A percentile compares a stretch with the other conserved stretches of the same genome.
These are phyloP conservation scores for Euthynnus affinis DNA, from an alignment of 2,797 vertebrate genomes.

Conservation along the genomic window DNA sequence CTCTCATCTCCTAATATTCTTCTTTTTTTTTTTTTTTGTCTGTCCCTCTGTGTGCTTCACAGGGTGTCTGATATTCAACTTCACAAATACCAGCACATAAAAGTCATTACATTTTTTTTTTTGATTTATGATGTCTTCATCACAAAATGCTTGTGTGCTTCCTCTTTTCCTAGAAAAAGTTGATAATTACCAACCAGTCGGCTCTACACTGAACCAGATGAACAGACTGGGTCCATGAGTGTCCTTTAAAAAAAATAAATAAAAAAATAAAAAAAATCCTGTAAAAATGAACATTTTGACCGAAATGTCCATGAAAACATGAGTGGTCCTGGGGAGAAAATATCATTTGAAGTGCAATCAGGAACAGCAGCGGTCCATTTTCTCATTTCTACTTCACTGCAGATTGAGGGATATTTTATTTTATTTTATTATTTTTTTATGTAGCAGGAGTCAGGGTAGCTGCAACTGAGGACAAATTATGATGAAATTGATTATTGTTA, in stretches of 20 bases:
- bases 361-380: neutral
- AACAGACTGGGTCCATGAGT: too few relatives aligned
- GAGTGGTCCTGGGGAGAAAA: neutral
- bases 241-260: too few relatives aligned
- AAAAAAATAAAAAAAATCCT: too few relatives aligned
- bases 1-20: constrained; percentile 61
- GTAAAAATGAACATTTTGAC: neutral
- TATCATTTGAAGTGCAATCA: neutral
- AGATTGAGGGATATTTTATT: neutral
- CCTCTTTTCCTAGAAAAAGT: neutral
- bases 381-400: neutral
- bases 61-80: neutral
- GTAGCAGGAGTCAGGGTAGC: too few relatives aligned
- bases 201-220: neutral
- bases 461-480: too few relatives aligned
- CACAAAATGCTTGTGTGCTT: neutral
- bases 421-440: neutral
- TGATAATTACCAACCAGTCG: too few relatives aligned
- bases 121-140: neutral
- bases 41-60: constrained; percentile 2
- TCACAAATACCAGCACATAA: constrained; percentile 1
- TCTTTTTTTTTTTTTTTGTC: constrained; percentile 1
- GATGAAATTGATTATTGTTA: too few relatives aligned
- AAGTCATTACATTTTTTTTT: constrained; percentile 22
- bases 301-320: neutral